These are phyloP conservation scores for Drosophila lacteicornis DNA, from an alignment of 1,140 invertebrate genomes.

Conservation along the genomic window DNA sequence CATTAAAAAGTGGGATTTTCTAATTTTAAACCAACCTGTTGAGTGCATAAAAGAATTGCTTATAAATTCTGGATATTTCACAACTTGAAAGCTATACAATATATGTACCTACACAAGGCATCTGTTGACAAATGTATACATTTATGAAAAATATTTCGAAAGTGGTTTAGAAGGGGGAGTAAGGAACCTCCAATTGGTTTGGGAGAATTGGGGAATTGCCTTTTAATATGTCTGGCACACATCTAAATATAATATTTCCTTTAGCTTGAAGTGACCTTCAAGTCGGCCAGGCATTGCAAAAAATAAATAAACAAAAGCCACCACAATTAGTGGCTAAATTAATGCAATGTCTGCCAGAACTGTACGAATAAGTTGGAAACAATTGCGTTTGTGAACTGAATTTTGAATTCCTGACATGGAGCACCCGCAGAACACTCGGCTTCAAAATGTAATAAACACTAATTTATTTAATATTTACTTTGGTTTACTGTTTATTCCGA, in stretches of 20 bases:
- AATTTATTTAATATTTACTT: constrained; percentile 62
- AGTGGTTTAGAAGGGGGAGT: neutral
- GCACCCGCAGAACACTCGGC: neutral
- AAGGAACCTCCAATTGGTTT: constrained; percentile 1
- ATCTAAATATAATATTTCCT: constrained; percentile 5
- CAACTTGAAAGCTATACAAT: constrained; percentile 13
- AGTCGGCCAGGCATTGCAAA: constrained; percentile 33
- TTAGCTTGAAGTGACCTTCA: constrained; percentile 36
- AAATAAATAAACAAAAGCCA: constrained; percentile 31
- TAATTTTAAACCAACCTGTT: constrained; percentile 56
- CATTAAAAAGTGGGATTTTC: constrained; percentile 10
- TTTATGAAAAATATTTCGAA: constrained; percentile 1
- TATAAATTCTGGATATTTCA: constrained; percentile 21
- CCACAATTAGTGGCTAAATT: constrained; percentile 16
- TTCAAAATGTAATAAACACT: constrained; percentile 8
- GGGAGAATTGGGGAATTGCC: neutral
- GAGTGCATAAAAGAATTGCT: constrained; percentile 18
- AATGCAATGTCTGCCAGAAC: constrained; percentile 5
- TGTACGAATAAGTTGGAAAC: neutral
- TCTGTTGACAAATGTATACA: constrained; percentile 13
- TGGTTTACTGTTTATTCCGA: constrained; percentile 41
- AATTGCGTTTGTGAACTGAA: neutral
- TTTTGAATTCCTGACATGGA: neutral
- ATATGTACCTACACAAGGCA: constrained; percentile 7
- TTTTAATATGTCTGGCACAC: constrained; percentile 16